Evolutionary conservation across 2,888 invertebrate genomes (phyloP).

Genomic region (Drosophila putrida): DNA sequence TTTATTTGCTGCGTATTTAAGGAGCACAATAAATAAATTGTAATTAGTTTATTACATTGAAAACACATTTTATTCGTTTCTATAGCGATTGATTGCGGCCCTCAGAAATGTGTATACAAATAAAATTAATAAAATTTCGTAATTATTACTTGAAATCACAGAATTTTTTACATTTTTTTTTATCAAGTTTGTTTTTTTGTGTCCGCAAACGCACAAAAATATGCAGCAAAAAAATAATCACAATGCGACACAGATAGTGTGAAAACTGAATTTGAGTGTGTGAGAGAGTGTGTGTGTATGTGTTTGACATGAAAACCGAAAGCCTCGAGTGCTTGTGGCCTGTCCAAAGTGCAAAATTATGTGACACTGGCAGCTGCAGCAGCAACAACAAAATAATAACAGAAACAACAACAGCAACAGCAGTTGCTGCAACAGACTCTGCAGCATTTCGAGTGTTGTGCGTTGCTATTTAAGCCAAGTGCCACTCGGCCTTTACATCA

Average conservation of each 20-base stretch:
- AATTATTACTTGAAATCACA: constrained; percentile 47
- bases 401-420: constrained; percentile 18
- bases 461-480: constrained; percentile 67
- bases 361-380: constrained; percentile 64
- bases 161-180: constrained; percentile 11
- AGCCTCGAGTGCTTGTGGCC: constrained; percentile 68
- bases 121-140: constrained; percentile 23
- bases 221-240: constrained; percentile 46
- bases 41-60: no score
- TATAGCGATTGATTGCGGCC: no score
- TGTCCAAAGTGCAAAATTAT: constrained; percentile 71
- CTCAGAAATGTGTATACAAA: constrained; percentile 1
- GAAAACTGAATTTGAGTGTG: not conserved
- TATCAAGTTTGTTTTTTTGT: constrained; percentile 6
- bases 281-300: constrained; percentile 27
- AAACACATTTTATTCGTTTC: no score
- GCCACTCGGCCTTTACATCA: constrained; percentile 56
- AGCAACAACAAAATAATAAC: constrained; percentile 35
- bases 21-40: not conserved
- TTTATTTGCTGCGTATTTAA: constrained; percentile 1
- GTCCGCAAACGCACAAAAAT: constrained; percentile 44
- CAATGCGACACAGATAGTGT: constrained; percentile 34
- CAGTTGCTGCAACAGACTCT: constrained; percentile 28
- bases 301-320: constrained; percentile 59
- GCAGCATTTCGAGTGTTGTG: constrained; percentile 54